Conservation (phyloP, 1,140 invertebrate species). For the Heliconius hermathena region DNA sequence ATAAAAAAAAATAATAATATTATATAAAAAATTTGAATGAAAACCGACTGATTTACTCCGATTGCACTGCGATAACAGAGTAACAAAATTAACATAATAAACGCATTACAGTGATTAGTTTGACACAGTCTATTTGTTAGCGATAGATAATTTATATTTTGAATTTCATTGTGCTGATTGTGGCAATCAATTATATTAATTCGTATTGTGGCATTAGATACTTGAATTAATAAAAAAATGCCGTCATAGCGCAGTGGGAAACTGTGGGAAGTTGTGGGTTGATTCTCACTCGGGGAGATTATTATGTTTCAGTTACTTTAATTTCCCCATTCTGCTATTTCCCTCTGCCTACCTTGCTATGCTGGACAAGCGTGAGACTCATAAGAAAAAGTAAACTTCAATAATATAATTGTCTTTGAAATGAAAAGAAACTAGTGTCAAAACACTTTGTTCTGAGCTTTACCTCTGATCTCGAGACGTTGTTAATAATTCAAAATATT, state of each 20-base stretch:
- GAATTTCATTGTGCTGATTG: not conserved
- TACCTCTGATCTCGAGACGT: too few relatives aligned
- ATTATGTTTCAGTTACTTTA: too few relatives aligned
- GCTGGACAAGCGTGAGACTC: not conserved
- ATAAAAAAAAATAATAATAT: not conserved
- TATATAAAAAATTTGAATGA: not conserved
- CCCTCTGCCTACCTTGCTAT: not conserved
- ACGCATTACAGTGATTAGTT: constrained; percentile 5
- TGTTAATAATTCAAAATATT: too few relatives aligned
- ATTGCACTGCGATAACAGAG: not conserved
- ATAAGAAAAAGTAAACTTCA: too few relatives aligned
- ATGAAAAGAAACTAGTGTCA: too few relatives aligned
- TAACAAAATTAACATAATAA: not conserved
- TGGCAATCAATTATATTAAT: not conserved
- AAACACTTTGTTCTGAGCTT: too few relatives aligned
- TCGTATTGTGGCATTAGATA: not conserved
- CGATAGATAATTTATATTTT: not conserved
- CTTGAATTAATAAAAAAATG: not conserved
- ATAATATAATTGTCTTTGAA: too few relatives aligned
- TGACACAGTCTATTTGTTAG: not conserved
- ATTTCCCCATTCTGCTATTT: not conserved
- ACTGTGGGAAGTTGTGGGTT: too few relatives aligned
- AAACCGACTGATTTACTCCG: not conserved
- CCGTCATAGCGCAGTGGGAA: too few relatives aligned
- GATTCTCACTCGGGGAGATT: too few relatives aligned